Conservation (phyloP, 2,113 vertebrate genomes). For the Grantiella picta region DNA sequence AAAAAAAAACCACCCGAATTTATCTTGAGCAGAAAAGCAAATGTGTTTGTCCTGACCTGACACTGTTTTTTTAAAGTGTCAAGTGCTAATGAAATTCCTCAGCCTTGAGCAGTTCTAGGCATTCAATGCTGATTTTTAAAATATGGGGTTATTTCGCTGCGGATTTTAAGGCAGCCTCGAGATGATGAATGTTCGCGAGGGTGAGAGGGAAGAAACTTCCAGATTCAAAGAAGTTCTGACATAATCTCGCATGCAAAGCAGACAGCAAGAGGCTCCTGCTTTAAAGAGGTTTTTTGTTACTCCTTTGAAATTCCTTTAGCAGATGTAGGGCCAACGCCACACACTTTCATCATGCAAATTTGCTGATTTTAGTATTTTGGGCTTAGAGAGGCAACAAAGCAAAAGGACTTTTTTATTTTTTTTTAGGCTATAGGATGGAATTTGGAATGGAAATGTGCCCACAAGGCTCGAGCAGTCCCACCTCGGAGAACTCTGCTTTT, state of each 20-base stretch:
- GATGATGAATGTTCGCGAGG: neutral
- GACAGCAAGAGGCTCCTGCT: neutral
- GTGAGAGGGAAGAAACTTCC: slow-evolving; percentile 2
- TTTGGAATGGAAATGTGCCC: neutral
- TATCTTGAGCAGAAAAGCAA: neutral
- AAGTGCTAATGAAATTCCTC: slow-evolving; percentile 64
- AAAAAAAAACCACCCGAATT: neutral
- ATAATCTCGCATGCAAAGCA: neutral
- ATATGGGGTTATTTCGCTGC: neutral
- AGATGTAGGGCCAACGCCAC: neutral
- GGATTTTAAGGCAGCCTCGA: slow-evolving; percentile 12
- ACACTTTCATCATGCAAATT: neutral
- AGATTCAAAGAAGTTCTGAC: neutral
- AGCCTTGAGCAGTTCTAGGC: slow-evolving; percentile 46
- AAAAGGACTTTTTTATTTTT: neutral
- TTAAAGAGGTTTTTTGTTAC: neutral
- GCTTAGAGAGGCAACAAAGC: neutral
- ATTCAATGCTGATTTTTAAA: neutral
- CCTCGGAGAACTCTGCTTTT: neutral
- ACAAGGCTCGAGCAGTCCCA: neutral
- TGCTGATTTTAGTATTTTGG: neutral
- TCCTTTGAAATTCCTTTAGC: slow-evolving; percentile 1
- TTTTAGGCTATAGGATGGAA: neutral
- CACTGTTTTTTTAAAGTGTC: slow-evolving; percentile 49
- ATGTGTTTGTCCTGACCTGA: slow-evolving; percentile 36